Evolutionary conservation across 2,797 vertebrate species (phyloP), one percentile per base, ranked within the genome.

Genomic region (Pantherophis alleghaniensis): DNA sequence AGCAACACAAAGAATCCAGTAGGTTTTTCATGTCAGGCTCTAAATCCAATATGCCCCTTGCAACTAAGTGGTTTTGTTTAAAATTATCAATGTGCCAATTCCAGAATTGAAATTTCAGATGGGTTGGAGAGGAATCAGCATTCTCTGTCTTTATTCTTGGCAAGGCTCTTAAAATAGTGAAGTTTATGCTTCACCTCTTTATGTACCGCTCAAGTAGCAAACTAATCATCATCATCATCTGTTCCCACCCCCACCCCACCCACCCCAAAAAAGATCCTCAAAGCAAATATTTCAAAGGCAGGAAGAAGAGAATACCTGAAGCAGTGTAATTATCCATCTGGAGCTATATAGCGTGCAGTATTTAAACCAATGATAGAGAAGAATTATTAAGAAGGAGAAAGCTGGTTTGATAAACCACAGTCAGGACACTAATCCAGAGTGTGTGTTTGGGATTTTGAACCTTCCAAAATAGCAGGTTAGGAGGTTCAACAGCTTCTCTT

Each of bases 401-500:
- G 96, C 1, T 51, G 87, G 95, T 95, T 96, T 96, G 97, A 98
- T 96, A 97, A 98, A 95, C 97, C 97, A 95, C 96, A 97, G 97
- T 97, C 97, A 98, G 97, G 96, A 96, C 93, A 95, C 96, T 98
- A 97, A 97, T 98, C 97, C 97, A 89, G 94, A 97, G 97, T 98
- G 97, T 98, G 98, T 98, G 96, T 97, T 98, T 98, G 97, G 97
- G 97, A 97, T 98, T 98, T 97, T 97, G n/a, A 95, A 96, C 94
- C 98, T 98, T 98, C 98, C 97, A 98, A 98, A 97, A 98, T 98
- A 97, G 98, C 98, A 98, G 96, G 95, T 98, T 97, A 96, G 97
- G 98, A 96, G 97, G 98, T 98, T 98, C 97, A 98, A 98, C 98
- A 97, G 96, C 97, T 98, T 98, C 98, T 97, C 96, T 97, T 97